Conservation (phyloP, 1,140 invertebrate genomes). For the Hylaeus anthracinus region DNA sequence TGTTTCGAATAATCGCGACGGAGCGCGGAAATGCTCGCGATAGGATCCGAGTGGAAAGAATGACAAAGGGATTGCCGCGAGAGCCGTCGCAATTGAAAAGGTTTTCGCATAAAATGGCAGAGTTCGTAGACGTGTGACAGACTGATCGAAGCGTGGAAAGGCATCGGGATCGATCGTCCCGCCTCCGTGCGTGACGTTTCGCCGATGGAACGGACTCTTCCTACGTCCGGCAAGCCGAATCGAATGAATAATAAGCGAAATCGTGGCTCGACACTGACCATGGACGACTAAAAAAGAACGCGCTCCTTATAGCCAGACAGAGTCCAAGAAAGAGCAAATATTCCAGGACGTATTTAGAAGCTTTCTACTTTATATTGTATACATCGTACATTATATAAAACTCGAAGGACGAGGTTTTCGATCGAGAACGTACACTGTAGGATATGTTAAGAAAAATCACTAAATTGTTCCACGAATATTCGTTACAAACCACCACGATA, state of each 20-base stretch:
- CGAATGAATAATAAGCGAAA: conserved; percentile 50
- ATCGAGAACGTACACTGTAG: no score
- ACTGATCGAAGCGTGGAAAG: conserved; percentile 30
- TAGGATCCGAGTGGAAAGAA: not conserved
- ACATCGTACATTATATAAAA: no score
- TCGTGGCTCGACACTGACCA: not conserved
- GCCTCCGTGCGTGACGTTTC: conserved; percentile 12
- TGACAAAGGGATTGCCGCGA: not conserved
- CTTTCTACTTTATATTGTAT: no score
- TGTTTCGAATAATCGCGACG: not conserved
- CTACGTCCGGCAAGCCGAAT: conserved; percentile 1
- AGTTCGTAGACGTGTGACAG: not conserved
- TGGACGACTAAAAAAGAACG: conserved; percentile 7
- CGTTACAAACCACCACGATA: conserved; percentile 6
- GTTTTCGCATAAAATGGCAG: conserved; percentile 2
- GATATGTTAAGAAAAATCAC: no score
- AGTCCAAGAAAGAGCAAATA: not conserved
- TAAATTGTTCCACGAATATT: no score
- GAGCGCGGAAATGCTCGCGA: not conserved
- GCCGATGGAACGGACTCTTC: not conserved
- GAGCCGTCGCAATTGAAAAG: not conserved
- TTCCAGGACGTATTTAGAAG: no score
- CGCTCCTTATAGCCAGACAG: not conserved
- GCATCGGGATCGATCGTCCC: conserved; percentile 43
- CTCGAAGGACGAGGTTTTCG: no score